A percentile compares a stretch with the other conserved stretches of the same genome.
Evolutionary conservation across 1,140 invertebrate genomes (phyloP).

Genomic region (Holcopasites calliopsidis): DNA sequence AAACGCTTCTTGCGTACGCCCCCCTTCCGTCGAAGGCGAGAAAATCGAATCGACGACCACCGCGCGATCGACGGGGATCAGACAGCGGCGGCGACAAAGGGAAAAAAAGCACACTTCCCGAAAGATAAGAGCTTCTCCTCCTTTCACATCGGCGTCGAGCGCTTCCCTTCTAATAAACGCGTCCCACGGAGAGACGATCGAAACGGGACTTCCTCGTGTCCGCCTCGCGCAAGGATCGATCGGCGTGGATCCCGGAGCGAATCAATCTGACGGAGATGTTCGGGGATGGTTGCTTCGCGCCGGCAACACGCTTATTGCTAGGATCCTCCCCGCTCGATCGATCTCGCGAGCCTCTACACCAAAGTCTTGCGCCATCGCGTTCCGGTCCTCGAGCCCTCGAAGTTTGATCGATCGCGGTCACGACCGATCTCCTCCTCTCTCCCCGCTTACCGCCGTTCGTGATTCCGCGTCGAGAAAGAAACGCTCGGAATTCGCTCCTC

Average conservation of each 20-base stretch:
- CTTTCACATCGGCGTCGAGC: background rate
- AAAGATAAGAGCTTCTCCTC: background rate
- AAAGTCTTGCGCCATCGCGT: too few relatives aligned
- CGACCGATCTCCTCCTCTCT: background rate
- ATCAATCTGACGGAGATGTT: background rate
- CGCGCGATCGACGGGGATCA: background rate
- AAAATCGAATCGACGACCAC: background rate
- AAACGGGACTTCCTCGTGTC: too few relatives aligned
- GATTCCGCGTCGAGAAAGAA: conserved; percentile 18
- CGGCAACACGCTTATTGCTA: background rate
- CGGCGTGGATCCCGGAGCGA: background rate
- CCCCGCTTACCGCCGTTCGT: too few relatives aligned
- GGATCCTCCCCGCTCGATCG: background rate
- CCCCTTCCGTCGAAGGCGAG: background rate
- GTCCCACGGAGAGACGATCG: too few relatives aligned
- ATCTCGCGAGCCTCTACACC: too few relatives aligned
- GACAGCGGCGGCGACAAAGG: conserved; percentile 7
- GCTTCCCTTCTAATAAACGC: background rate
- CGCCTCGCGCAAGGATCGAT: background rate
- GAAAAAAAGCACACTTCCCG: too few relatives aligned
- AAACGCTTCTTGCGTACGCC: too few relatives aligned
- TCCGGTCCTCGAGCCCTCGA: background rate
- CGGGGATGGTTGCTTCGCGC: background rate
- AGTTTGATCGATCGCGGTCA: background rate
- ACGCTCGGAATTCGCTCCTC: conserved; percentile 11